A percentile compares a stretch with the other conserved stretches of the same genome.
Conservation (phyloP, 2,113 vertebrate species). For the Ursus arctos region DNA sequence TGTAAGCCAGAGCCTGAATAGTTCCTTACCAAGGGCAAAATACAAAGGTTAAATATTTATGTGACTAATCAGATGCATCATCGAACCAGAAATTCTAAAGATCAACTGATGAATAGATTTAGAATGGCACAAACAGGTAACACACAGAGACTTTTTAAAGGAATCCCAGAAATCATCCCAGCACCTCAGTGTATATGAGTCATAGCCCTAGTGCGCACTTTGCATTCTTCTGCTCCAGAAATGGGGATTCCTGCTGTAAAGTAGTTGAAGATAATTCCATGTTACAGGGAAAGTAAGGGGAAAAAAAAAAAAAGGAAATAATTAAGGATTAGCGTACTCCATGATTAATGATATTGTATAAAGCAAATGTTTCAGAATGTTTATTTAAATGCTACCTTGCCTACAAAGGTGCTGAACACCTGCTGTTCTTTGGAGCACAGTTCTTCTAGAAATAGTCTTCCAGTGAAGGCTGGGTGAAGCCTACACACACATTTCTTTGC, state of each 20-base stretch:
- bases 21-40: neutral
- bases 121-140: conserved; percentile 55
- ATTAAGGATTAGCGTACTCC: conserved; percentile 77
- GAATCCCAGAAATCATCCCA: neutral
- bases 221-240: conserved; percentile 45
- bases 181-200: conserved; percentile 45
- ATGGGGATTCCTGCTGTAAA: conserved; percentile 72
- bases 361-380: conserved; percentile 80
- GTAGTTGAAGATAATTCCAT: conserved; percentile 80
- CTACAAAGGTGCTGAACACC: conserved; percentile 60
- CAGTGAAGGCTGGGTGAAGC: conserved; percentile 47
- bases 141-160: conserved; percentile 51
- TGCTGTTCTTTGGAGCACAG: neutral
- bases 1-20: conserved; percentile 61
- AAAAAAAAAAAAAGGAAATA: conserved; percentile 69
- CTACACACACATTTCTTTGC: conserved; percentile 50
- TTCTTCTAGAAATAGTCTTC: conserved; percentile 78
- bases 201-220: conserved; percentile 53
- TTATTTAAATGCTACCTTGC: conserved; percentile 58
- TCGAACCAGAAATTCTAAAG: conserved; percentile 69
- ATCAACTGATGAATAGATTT: conserved; percentile 71
- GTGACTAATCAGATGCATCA: conserved; percentile 79
- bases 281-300: conserved; percentile 49
- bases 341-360: conserved; percentile 73
- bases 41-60: conserved; percentile 55